A percentile compares a stretch with the other conserved stretches of the same genome.
Conservation (phyloP, 2,797 vertebrate species). For the Onychomys arenicola region DNA sequence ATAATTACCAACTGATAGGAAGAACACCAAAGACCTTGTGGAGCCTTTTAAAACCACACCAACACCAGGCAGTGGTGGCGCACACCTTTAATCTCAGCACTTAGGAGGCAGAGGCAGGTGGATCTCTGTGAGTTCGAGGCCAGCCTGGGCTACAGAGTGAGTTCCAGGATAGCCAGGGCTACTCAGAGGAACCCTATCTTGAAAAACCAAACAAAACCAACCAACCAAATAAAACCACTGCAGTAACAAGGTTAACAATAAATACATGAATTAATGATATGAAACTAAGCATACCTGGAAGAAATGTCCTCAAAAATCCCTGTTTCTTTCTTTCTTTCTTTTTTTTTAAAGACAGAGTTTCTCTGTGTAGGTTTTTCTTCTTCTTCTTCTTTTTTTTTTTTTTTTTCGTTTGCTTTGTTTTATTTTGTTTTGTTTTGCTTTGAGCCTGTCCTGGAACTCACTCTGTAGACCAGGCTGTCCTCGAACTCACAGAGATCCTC, state of each 20-base stretch:
- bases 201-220: not conserved
- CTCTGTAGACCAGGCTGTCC: no score
- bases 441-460: no score
- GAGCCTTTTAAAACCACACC: constrained; percentile 3
- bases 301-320: not conserved
- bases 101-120: not conserved
- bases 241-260: not conserved
- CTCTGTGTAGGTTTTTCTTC: no score
- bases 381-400: no score
- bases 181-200: not conserved
- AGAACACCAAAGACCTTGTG: not conserved
- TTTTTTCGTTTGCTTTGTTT: no score
- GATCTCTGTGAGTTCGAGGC: not conserved
- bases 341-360: no score
- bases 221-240: not conserved
- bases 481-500: no score
- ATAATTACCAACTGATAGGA: constrained; percentile 44
- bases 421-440: no score
- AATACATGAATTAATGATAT: not conserved
- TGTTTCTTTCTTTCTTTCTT: not conserved
- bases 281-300: not conserved
- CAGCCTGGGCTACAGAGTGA: not conserved
- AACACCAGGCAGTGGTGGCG: not conserved
- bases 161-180: not conserved
- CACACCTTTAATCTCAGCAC: not conserved